Conservation (phyloP, 2,113 vertebrate genomes). For the Typhlomys cinereus region DNA sequence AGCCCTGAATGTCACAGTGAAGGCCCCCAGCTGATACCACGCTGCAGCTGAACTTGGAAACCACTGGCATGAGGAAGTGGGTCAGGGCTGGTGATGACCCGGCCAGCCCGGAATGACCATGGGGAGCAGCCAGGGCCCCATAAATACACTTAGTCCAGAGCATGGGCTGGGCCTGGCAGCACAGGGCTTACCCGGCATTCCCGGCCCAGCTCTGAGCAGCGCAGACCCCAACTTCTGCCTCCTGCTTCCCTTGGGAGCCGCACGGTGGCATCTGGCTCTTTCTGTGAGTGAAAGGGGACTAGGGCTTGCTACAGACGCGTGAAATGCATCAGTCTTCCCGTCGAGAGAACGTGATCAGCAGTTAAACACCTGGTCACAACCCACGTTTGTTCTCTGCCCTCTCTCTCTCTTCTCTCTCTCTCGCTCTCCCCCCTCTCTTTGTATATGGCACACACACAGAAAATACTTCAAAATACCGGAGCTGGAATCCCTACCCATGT, state of each 20-base stretch:
- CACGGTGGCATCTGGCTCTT: background rate
- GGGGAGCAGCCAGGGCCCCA: background rate
- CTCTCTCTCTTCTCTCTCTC: no score
- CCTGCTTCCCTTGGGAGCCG: fast-evolving
- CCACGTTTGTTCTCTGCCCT: no score
- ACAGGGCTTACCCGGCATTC: no score
- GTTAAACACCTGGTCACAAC: no score
- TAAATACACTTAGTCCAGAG: background rate
- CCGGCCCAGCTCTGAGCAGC: background rate
- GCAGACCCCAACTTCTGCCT: background rate
- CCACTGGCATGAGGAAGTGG: background rate
- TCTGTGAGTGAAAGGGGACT: no score
- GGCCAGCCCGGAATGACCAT: background rate
- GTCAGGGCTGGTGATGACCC: background rate
- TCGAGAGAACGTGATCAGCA: no score
- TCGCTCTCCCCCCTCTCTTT: no score
- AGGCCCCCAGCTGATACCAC: background rate
- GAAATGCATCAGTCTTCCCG: no score
- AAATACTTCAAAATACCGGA: no score
- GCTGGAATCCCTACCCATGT: background rate
- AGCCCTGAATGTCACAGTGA: background rate
- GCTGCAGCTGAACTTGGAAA: background rate
- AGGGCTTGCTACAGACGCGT: no score
- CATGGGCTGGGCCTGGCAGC: background rate
- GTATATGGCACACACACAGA: no score